Evolutionary conservation across 2,888 invertebrate species (phyloP).

Genomic region (Tethea ocularis): DNA sequence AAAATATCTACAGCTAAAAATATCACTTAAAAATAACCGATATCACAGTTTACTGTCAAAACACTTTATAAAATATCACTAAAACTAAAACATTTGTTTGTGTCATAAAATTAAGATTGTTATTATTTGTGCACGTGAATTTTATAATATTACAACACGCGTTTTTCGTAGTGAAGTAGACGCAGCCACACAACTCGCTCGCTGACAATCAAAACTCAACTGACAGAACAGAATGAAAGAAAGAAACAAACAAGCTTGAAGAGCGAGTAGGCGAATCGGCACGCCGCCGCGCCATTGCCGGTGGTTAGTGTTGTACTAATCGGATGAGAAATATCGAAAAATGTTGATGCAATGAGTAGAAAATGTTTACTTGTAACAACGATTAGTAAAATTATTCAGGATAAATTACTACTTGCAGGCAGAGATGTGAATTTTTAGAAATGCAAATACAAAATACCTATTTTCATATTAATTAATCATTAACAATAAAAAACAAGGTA

Average conservation of each 20-base stretch:
- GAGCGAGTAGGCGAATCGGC: conserved; percentile 49
- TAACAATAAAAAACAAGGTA: no score
- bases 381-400: no score
- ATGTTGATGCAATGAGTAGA: conserved; percentile 17
- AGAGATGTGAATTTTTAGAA: no score
- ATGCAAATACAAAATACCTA: no score
- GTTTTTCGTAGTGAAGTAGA: conserved; percentile 35
- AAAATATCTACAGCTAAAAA: conserved; percentile 45
- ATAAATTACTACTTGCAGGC: no score
- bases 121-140: conserved; percentile 38
- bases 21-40: conserved; percentile 39
- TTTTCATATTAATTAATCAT: no score
- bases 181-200: conserved; percentile 28
- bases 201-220: conserved; percentile 50
- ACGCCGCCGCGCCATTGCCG: conserved; percentile 18
- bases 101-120: conserved; percentile 30
- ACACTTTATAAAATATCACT: conserved; percentile 17
- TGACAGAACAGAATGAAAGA: conserved; percentile 48
- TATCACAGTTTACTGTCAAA: conserved; percentile 42
- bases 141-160: conserved; percentile 55
- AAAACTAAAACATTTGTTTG: conserved; percentile 20
- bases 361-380: no score
- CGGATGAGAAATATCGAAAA: conserved; percentile 28
- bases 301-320: conserved; percentile 22
- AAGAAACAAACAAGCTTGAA: conserved; percentile 29